Base-by-base conservation (phyloP, 2,888 invertebrate genomes). In the Eupeodes latifasciatus region DNA sequence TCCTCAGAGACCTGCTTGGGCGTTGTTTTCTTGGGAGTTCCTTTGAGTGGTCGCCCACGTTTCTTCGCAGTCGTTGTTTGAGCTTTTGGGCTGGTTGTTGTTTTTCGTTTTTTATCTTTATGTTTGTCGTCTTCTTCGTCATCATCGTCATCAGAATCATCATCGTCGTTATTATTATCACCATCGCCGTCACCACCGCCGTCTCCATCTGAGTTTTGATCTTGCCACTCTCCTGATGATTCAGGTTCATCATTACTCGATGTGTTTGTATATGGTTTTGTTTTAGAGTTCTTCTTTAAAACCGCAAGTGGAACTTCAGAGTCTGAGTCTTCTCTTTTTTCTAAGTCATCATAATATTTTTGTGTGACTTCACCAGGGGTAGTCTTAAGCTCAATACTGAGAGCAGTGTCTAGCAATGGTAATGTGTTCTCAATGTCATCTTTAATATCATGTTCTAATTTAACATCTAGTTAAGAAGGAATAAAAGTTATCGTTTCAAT, bases 131-230 rank as follows among this genome's bases (percentile, higher is more conserved):
- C 88, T 5, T 90, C 90, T 4, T 90, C 74, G 4, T 74, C 77
- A 19, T 59, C 89, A 11, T 90, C 90, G 36, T 91, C 90, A 40
- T 90, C 90, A 49, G 19, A 11, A 27, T 47, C 64, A 0, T 12
- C 57, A 34, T 27, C 57, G 12, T 55, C 14, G 19, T 9, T 5
- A 0, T 16, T n/a, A 51, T 53, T 51, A 34, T 69, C 16, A 36
- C 36, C 36, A 0, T 16, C 11, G 2, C n/a, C n/a, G n/a, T 51
- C n/a, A 16, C 49, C 14, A 4, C 34, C 27, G n/a, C 14, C 14
- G 7, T 66, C 27, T 2, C 1, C 55, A 90, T 91, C 0, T 86
- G 76, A 81, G 89, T 91, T 0, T 16, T 64, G 49, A 40, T 61
- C 83, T 59, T 74, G 77, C 88, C 88, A 88, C 2, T 88, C 85